A percentile compares a stretch with the other conserved stretches of the same genome.
These are phyloP conservation scores for Gastrophysa polygoni DNA, from an alignment of 2,888 invertebrate genomes.

Conservation along the genomic window DNA sequence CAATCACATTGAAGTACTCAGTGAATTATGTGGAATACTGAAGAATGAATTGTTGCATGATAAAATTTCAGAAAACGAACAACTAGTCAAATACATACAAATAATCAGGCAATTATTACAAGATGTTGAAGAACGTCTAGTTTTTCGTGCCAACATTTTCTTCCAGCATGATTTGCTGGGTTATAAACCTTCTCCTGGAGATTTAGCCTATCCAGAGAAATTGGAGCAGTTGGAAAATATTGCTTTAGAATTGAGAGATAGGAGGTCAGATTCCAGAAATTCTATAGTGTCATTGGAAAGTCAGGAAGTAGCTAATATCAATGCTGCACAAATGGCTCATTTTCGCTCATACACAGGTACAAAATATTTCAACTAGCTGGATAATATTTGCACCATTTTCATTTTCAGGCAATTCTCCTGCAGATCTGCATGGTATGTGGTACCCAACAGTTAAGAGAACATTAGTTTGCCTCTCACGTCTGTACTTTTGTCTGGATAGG, in stretches of 20 bases:
- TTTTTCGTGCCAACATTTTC: constrained; percentile 94
- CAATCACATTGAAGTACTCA: constrained; percentile 95
- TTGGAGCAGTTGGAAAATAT: constrained; percentile 92
- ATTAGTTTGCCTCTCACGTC: constrained; percentile 89
- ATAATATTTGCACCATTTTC: too few relatives aligned
- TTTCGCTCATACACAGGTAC: constrained; percentile 59
- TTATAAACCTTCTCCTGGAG: constrained; percentile 90
- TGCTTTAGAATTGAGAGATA: constrained; percentile 50
- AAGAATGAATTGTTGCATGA: constrained; percentile 91
- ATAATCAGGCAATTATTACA: constrained; percentile 83
- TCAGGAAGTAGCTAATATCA: constrained; percentile 74
- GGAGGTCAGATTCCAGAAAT: constrained; percentile 70
- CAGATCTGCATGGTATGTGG: constrained; percentile 99
- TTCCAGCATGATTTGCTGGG: constrained; percentile 88
- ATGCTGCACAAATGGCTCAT: constrained; percentile 55
- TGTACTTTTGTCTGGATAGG: constrained; percentile 91
- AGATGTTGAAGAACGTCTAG: constrained; percentile 95
- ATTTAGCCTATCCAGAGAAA: constrained; percentile 97
- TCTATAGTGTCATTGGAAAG: constrained; percentile 74
- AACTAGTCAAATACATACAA: constrained; percentile 77
- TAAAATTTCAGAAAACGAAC: constrained; percentile 79
- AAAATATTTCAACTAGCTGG: not conserved
- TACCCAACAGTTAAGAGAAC: constrained; percentile 97
- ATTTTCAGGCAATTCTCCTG: constrained; percentile 52
- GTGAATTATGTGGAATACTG: constrained; percentile 94